Conservation (phyloP, 1,140 invertebrate genomes). For the Hypothenemus hampei region DNA sequence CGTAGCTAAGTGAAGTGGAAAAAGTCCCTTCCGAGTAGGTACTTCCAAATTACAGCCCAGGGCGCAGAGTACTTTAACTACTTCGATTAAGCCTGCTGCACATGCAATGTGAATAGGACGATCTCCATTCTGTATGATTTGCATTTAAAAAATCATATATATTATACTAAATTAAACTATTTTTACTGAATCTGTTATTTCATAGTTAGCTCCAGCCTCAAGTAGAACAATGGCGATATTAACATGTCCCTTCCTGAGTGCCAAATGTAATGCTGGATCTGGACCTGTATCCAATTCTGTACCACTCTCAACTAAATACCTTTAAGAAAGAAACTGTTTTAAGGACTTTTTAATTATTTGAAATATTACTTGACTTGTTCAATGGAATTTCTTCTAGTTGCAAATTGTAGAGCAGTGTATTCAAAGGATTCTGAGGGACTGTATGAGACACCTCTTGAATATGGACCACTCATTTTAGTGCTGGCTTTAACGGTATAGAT, state of each 20-base stretch:
- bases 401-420: slow-evolving; percentile 39
- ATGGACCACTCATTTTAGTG: neutral
- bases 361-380: slow-evolving; percentile 38
- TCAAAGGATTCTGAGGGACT: slow-evolving; percentile 36
- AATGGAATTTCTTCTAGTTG: slow-evolving; percentile 34
- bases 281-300: slow-evolving; percentile 52
- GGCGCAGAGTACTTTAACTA: slow-evolving; percentile 71
- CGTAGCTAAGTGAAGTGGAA: slow-evolving; percentile 71
- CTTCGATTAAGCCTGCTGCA: slow-evolving; percentile 59
- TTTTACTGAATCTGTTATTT: slow-evolving; percentile 61
- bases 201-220: slow-evolving; percentile 66
- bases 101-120: slow-evolving; percentile 71
- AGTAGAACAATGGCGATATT: slow-evolving; percentile 59
- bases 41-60: slow-evolving; percentile 68
- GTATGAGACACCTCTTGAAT: slow-evolving; percentile 24
- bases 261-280: slow-evolving; percentile 59
- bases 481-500: too few relatives aligned
- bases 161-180: neutral
- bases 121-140: slow-evolving; percentile 60
- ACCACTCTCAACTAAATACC: slow-evolving; percentile 56
- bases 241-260: slow-evolving; percentile 55
- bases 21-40: slow-evolving; percentile 61
- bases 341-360: too few relatives aligned
- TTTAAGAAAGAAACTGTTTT: slow-evolving; percentile 22
- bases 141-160: neutral